These are phyloP conservation scores for Lutjanus campechanus DNA, from an alignment of 2,797 vertebrate genomes.

Conservation along the genomic window DNA sequence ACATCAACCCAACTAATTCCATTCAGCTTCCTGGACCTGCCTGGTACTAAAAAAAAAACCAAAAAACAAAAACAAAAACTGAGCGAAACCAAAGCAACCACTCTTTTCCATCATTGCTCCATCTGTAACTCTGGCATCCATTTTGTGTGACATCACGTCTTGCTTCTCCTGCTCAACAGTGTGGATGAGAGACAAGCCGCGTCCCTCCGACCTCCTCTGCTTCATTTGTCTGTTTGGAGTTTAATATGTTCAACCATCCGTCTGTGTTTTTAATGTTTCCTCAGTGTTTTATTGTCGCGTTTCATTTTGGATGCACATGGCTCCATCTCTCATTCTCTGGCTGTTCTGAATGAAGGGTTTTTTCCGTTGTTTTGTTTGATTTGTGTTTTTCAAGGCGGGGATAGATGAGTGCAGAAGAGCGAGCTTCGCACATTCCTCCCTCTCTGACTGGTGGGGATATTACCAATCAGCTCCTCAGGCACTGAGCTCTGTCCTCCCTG, in stretches of 20 bases:
- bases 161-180: constrained; percentile 91
- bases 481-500: constrained; percentile 43
- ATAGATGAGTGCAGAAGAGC: constrained; percentile 87
- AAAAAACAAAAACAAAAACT: constrained; percentile 38
- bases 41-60: constrained; percentile 89
- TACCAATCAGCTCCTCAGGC: constrained; percentile 72
- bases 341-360: constrained; percentile 83
- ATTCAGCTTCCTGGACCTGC: constrained; percentile 94
- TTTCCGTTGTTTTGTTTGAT: constrained; percentile 54
- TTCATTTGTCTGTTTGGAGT: constrained; percentile 68
- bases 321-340: constrained; percentile 82
- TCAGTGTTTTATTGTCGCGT: constrained; percentile 80
- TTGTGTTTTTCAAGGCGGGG: constrained; percentile 72
- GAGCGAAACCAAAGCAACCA: constrained; percentile 62
- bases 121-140: constrained; percentile 88
- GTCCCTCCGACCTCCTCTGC: constrained; percentile 81
- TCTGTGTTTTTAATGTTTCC: constrained; percentile 76
- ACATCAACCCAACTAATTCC: constrained; percentile 89
- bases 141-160: constrained; percentile 87
- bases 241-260: constrained; percentile 56
- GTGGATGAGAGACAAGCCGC: constrained; percentile 90
- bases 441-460: constrained; percentile 60
- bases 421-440: constrained; percentile 62
- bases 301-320: constrained; percentile 88
- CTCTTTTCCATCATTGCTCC: constrained; percentile 80